phyloP scores from a whole-genome alignment of 2,888 invertebrate species.

The Noctua pronuba region DNA sequence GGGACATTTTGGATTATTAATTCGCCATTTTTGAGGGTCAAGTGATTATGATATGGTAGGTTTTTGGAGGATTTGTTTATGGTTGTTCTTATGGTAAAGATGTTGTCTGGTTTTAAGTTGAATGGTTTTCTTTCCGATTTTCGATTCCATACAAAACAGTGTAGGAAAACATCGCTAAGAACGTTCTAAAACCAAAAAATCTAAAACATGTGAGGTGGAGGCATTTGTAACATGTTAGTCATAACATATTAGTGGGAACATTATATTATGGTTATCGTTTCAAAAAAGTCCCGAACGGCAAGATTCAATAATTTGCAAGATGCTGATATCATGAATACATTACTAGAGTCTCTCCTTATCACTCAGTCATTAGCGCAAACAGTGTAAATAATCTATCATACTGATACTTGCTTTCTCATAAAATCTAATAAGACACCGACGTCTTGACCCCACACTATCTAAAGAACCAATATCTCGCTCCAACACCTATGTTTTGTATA shows the following conservation, averaged over 20 bases:
- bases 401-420: constrained; percentile 51
- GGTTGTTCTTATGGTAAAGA: constrained; percentile 22
- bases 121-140: neutral
- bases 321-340: neutral
- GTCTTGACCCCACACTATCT: constrained; percentile 68
- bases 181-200: neutral
- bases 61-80: constrained; percentile 54
- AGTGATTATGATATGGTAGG: constrained; percentile 73
- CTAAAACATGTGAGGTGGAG: neutral
- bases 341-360: constrained; percentile 25
- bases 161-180: neutral
- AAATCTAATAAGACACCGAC: constrained; percentile 66
- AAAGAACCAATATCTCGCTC: constrained; percentile 68
- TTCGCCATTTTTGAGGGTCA: constrained; percentile 80
- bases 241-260: neutral
- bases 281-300: neutral
- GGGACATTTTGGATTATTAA: constrained; percentile 78
- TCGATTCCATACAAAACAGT: neutral
- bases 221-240: neutral
- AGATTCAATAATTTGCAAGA: neutral
- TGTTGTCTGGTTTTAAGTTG: neutral
- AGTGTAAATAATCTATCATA: constrained; percentile 54
- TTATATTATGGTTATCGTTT: neutral
- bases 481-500: constrained; percentile 68
- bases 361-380: constrained; percentile 29